Conservation (phyloP, 2,888 invertebrate genomes). For the Protonemura montana region DNA sequence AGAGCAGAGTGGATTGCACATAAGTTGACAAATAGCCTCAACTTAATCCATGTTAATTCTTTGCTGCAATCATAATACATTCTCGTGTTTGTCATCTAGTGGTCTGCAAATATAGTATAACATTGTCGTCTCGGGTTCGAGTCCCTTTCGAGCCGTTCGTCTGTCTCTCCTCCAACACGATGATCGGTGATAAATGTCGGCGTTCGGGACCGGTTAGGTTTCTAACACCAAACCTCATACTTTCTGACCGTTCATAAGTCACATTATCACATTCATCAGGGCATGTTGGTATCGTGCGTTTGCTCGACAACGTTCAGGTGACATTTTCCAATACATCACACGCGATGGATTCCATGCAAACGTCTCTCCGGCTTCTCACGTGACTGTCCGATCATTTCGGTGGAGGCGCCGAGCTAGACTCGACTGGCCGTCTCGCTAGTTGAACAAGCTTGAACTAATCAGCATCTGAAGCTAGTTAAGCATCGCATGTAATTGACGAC, state of each 20-base stretch:
- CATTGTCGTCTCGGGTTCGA: slow-evolving; percentile 29
- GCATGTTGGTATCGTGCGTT: neutral
- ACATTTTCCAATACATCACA: neutral
- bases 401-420: neutral
- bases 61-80: slow-evolving; percentile 16
- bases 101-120: slow-evolving; percentile 8
- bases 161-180: neutral
- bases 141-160: neutral
- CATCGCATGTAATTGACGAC: neutral
- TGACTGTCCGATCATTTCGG: neutral
- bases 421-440: neutral
- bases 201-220: neutral
- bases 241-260: neutral
- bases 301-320: neutral
- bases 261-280: neutral
- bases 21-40: slow-evolving; percentile 23
- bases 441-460: neutral
- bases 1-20: neutral
- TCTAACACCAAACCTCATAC: neutral
- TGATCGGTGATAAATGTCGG: neutral
- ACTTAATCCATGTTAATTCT: slow-evolving; percentile 25
- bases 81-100: neutral
- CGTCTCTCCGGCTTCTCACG: neutral
- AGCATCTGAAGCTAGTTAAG: neutral
- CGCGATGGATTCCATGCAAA: neutral